Evolutionary conservation across 1,140 invertebrate genomes (phyloP).

Genomic region (Colletes latitarsis): DNA sequence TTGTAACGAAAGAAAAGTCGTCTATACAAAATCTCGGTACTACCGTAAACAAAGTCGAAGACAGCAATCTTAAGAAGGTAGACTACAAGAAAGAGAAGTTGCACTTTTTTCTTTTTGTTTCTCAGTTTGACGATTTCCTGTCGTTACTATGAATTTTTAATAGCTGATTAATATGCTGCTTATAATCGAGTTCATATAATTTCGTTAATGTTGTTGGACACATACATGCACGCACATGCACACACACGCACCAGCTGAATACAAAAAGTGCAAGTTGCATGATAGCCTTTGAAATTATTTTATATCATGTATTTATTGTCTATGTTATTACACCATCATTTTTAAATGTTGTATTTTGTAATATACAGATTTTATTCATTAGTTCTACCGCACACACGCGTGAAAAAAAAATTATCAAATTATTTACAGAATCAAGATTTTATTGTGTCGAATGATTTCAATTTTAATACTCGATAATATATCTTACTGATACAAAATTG

Average conservation of each 20-base stretch:
- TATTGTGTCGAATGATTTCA: constrained; percentile 6
- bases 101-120: constrained; percentile 53
- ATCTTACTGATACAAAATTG: not conserved
- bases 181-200: constrained; percentile 42
- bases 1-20: constrained; percentile 74
- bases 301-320: constrained; percentile 18
- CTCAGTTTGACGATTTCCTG: constrained; percentile 47
- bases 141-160: constrained; percentile 46
- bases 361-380: not conserved
- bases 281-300: constrained; percentile 12
- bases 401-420: not conserved
- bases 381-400: not conserved
- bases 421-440: not conserved
- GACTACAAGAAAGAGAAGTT: constrained; percentile 64
- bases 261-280: constrained; percentile 50
- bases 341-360: not conserved
- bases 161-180: constrained; percentile 52
- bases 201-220: constrained; percentile 9
- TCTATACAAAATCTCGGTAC: constrained; percentile 69
- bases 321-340: constrained; percentile 9
- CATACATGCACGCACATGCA: not conserved
- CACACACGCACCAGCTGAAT: not conserved
- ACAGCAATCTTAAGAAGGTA: constrained; percentile 76
- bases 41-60: constrained; percentile 72
- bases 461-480: constrained; percentile 8